Evolutionary conservation across 1,140 invertebrate genomes (phyloP).

Genomic region (Saccostrea echinata): DNA sequence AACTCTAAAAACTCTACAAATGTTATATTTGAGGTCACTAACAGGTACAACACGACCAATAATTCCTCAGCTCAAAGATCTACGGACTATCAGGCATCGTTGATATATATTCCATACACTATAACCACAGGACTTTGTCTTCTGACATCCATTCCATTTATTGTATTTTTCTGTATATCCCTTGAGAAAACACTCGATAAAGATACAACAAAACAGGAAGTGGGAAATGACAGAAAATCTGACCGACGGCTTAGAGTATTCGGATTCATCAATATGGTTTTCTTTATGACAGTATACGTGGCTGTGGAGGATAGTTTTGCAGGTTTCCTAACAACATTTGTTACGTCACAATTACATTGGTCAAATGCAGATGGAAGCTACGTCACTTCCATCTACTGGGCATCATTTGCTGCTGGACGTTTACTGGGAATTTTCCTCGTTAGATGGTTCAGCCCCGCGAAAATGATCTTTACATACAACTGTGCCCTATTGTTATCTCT

Average conservation of each 20-base stretch:
- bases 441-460: slow-evolving; percentile 46
- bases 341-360: slow-evolving; percentile 63
- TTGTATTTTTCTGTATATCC: slow-evolving; percentile 49
- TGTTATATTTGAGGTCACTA: not conserved
- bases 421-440: slow-evolving; percentile 64
- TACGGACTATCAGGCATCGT: not conserved
- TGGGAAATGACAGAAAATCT: slow-evolving; percentile 31
- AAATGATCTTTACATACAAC: slow-evolving; percentile 55
- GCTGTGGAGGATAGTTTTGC: slow-evolving; percentile 64
- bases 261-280: slow-evolving; percentile 49
- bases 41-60: not conserved
- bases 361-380: slow-evolving; percentile 58
- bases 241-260: slow-evolving; percentile 44
- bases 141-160: slow-evolving; percentile 58
- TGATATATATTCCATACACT: slow-evolving; percentile 58
- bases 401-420: slow-evolving; percentile 58
- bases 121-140: slow-evolving; percentile 56
- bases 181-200: not conserved
- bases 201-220: not conserved
- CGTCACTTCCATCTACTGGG: slow-evolving; percentile 65
- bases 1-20: not conserved
- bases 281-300: slow-evolving; percentile 56
- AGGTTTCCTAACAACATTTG: slow-evolving; percentile 61
- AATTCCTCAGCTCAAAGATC: not conserved
- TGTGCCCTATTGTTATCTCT: slow-evolving; percentile 50